phyloP scores from a whole-genome alignment of 30 jellyfish, hydroid and myxozoan species.

The Euphysa ruthae region DNA sequence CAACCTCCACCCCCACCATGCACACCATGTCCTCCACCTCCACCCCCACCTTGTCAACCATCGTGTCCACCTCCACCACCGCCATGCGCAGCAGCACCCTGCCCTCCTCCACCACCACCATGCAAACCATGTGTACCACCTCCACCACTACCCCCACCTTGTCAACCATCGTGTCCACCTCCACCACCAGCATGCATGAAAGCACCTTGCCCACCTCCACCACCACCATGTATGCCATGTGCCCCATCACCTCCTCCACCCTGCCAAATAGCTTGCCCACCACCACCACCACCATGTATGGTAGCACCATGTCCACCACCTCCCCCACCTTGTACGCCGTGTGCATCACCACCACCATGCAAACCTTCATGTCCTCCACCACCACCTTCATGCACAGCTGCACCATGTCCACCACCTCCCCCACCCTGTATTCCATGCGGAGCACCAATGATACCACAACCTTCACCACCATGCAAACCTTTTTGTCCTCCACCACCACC shows the following conservation, averaged over 20 bases:
- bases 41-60: slow-evolving; percentile 23
- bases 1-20: background rate
- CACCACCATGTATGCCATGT: slow-evolving; percentile 13
- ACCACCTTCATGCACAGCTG: slow-evolving; percentile 19
- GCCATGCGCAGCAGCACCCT: slow-evolving; percentile 6
- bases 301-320: background rate
- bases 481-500: slow-evolving; percentile 5
- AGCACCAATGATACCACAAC: background rate
- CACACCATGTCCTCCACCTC: background rate
- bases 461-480: background rate
- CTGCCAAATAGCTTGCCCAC: background rate
- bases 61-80: slow-evolving; percentile 41
- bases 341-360: slow-evolving; percentile 15
- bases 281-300: background rate
- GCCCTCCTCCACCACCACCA: slow-evolving; percentile 30
- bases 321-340: slow-evolving; percentile 4
- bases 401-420: slow-evolving; percentile 30
- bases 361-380: slow-evolving; percentile 33
- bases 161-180: slow-evolving; percentile 34
- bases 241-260: background rate
- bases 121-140: background rate
- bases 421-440: background rate
- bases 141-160: slow-evolving; percentile 11
- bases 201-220: slow-evolving; percentile 19
- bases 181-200: slow-evolving; percentile 25